A percentile compares a stretch with the other conserved stretches of the same genome.
Evolutionary conservation across 1,140 invertebrate genomes (phyloP).

Genomic region (Cydia splendana): DNA sequence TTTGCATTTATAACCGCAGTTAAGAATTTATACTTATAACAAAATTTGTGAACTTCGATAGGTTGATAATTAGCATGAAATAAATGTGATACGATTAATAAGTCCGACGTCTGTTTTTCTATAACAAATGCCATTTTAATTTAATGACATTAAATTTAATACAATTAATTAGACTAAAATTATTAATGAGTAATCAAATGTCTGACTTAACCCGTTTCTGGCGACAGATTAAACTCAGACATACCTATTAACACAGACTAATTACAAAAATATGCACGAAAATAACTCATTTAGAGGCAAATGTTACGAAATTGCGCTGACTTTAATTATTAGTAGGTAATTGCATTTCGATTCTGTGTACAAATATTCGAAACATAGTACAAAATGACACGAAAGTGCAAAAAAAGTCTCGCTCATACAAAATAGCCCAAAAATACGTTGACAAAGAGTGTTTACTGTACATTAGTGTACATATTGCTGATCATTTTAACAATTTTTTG

Average conservation of each 20-base stretch:
- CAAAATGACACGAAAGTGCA: no score
- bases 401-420: no score
- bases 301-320: constrained; percentile 1
- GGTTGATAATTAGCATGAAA: no score
- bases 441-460: no score
- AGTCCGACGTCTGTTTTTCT: not conserved
- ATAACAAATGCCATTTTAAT: not conserved
- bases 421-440: no score
- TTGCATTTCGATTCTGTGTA: not conserved
- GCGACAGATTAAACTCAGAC: constrained; percentile 24
- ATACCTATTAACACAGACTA: constrained; percentile 20
- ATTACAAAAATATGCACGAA: constrained; percentile 4
- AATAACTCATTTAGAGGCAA: not conserved
- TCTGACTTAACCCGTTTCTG: constrained; percentile 11
- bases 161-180: not conserved
- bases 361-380: no score
- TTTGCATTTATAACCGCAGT: not conserved
- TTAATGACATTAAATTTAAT: not conserved
- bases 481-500: no score
- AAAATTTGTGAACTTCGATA: not conserved
- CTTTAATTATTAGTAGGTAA: not conserved
- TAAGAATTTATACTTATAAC: not conserved
- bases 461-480: no score
- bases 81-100: no score
- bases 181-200: not conserved